Conservation (phyloP, 2,113 vertebrate species). For the Prunella fulvescens region DNA sequence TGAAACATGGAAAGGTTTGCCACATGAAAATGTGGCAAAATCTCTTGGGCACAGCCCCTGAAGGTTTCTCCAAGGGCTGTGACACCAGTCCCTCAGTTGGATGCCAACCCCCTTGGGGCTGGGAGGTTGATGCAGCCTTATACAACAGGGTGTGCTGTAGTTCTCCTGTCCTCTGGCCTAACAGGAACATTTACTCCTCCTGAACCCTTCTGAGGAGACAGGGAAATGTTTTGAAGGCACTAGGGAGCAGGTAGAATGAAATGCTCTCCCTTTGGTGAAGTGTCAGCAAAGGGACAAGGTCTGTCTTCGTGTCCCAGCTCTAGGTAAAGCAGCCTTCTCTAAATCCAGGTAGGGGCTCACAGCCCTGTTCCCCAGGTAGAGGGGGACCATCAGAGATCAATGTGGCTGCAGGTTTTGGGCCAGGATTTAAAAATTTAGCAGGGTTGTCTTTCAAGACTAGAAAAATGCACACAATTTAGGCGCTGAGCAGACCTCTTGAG, state of each 20-base stretch:
- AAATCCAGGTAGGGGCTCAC: neutral
- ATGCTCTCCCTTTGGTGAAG: neutral
- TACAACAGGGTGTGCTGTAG: fast-evolving
- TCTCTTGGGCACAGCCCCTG: neutral
- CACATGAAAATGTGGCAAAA: neutral
- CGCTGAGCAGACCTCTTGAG: neutral
- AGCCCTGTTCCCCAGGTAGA: neutral
- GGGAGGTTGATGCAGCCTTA: neutral
- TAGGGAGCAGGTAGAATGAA: neutral
- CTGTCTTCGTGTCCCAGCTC: neutral
- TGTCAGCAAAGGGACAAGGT: neutral
- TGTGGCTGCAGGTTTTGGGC: neutral
- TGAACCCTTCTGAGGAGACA: neutral
- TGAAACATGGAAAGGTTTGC: neutral
- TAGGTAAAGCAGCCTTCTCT: neutral
- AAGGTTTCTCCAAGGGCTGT: neutral
- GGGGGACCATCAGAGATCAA: fast-evolving
- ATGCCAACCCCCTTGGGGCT: fast-evolving
- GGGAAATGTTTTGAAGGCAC: neutral
- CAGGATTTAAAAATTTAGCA: neutral
- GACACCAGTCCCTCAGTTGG: fast-evolving
- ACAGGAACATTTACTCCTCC: neutral
- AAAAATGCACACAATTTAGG: neutral
- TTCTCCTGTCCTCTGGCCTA: neutral
- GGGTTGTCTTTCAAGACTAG: neutral